Evolutionary conservation across 2,113 vertebrate genomes (phyloP).

Genomic region (Aplodontia rufa): DNA sequence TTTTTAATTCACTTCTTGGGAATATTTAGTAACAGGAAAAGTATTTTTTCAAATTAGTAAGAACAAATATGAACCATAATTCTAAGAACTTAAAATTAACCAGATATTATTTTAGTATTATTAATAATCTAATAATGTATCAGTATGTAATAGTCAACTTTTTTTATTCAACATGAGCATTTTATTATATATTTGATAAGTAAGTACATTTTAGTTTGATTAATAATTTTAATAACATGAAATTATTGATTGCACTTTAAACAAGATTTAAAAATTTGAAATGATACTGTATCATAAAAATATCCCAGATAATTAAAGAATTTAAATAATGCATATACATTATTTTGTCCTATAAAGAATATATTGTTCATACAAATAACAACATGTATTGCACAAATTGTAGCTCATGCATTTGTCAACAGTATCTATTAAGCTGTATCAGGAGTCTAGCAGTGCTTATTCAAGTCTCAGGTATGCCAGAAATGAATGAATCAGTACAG

Average conservation of each 20-base stretch:
- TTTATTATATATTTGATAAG: slow-evolving; percentile 47
- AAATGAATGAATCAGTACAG: not conserved
- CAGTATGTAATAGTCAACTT: not conserved
- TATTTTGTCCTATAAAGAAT: not conserved
- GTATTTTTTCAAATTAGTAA: slow-evolving; percentile 36
- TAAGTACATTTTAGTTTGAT: slow-evolving; percentile 14
- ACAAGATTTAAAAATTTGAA: slow-evolving; percentile 46
- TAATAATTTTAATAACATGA: slow-evolving; percentile 50
- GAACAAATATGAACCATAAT: slow-evolving; percentile 58
- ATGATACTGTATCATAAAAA: slow-evolving; percentile 29
- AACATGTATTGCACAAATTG: not conserved
- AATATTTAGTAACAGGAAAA: slow-evolving; percentile 42
- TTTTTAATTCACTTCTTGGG: slow-evolving; percentile 19
- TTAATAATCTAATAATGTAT: slow-evolving; percentile 51
- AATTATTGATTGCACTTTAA: not conserved
- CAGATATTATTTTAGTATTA: slow-evolving; percentile 15
- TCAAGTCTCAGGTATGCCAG: not conserved
- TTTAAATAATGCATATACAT: not conserved
- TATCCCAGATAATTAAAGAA: slow-evolving; percentile 13
- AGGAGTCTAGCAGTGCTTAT: not conserved
- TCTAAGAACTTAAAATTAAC: slow-evolving; percentile 58
- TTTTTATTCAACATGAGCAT: not conserved
- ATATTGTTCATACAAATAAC: not conserved
- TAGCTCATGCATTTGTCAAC: not conserved
- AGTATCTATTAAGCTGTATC: not conserved